phyloP scores from a whole-genome alignment of 2,888 invertebrate genomes.

The Cremastinae sp. region DNA sequence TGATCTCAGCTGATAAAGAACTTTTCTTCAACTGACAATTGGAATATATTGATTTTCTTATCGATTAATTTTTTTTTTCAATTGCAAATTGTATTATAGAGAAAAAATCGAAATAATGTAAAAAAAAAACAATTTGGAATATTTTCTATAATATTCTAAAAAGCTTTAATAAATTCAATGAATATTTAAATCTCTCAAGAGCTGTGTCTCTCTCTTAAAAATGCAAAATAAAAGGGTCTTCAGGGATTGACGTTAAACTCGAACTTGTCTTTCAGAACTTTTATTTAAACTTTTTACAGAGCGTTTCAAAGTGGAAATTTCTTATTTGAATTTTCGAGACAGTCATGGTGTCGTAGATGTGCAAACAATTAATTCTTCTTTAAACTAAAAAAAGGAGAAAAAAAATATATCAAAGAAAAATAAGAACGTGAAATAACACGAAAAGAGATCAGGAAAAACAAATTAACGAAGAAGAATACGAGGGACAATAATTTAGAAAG shows the following conservation, averaged over 20 bases:
- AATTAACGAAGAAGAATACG: slow-evolving; percentile 3
- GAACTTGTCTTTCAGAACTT: too few species aligned
- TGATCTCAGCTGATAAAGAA: background rate
- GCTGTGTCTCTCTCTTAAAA: background rate
- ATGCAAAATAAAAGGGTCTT: background rate
- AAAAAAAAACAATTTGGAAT: background rate
- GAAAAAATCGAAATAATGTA: background rate
- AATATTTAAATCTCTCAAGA: background rate
- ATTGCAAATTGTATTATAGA: too few species aligned
- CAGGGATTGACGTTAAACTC: too few species aligned
- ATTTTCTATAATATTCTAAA: background rate
- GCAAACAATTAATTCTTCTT: slow-evolving; percentile 2
- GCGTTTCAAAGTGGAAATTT: background rate
- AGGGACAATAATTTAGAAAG: background rate
- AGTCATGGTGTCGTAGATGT: too few species aligned
- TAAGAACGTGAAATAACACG: slow-evolving; percentile 1
- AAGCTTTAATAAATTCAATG: background rate
- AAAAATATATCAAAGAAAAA: too few species aligned
- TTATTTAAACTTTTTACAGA: background rate
- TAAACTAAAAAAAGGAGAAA: background rate
- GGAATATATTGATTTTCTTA: background rate
- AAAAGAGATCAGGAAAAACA: slow-evolving; percentile 17
- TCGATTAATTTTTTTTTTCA: too few species aligned
- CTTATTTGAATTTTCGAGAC: too few species aligned
- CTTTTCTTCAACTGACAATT: slow-evolving; percentile 17